Evolutionary conservation across 2,797 vertebrate species (phyloP), one percentile per base, ranked within the genome.

Genomic region (Ara ararauna): DNA sequence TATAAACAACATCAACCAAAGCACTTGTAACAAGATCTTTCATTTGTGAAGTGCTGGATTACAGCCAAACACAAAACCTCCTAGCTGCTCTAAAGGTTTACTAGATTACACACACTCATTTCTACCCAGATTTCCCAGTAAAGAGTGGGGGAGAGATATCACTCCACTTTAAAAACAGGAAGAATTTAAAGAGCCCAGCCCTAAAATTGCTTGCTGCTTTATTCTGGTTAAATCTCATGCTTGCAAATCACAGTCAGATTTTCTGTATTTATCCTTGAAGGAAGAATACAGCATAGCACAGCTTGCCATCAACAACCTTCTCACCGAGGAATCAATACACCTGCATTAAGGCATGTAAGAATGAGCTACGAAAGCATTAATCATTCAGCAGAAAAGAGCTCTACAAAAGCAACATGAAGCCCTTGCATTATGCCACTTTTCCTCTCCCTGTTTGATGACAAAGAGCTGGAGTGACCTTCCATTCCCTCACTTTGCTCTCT

Each of bases 141-240:
- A 65, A 38, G 0, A 10, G 7, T 0, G 4, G 6, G 12, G 4
- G 5, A 7, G 21, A 74, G 29, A 4, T 27, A 72, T 5, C 21
- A 51, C 11, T 34, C 13, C 10, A 48, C 9, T 81, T 42, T 16
- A 5, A 44, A 67, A 74, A 48, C 10, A 58, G 3, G 11, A 74
- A 23, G 4, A 62, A 38, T 66, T 68, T 51, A 73, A 70, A 60
- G n/a, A 58, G n/a, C 22, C 56, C 56, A 24, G 56, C n/a, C 22
- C 4, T 51, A 50, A 56, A 75, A 61, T 6, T 62, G 11, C 6
- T 62, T 74, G 18, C 27, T 72, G 34, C 23, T 81, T 71, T 47
- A 64, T 32, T 70, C 36, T 76, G 50, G 10, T 64, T 87, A 85
- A 76, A 64, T 75, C 13, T 77, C 45, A 56, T 0, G 0, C 45